Evolutionary conservation across 1,140 invertebrate species (phyloP).

Genomic region (Pseudomyrmex pallidus): DNA sequence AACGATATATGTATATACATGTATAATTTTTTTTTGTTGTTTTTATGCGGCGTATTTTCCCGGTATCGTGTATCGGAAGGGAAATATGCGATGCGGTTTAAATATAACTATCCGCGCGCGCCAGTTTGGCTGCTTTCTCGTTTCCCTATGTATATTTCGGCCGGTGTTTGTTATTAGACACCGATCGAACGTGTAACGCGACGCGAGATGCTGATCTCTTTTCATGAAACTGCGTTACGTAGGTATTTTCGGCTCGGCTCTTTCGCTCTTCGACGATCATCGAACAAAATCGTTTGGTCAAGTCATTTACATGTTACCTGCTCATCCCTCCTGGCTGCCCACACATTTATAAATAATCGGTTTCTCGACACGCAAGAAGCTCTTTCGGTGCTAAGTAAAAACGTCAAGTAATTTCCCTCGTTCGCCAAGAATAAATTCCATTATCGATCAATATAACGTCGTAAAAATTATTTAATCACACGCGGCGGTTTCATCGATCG

Average conservation of each 20-base stretch:
- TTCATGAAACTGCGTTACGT: conserved; percentile 6
- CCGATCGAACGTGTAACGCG: conserved; percentile 24
- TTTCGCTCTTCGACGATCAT: no score
- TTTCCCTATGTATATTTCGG: neutral
- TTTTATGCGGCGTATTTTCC: neutral
- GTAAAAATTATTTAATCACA: no score
- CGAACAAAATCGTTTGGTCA: neutral
- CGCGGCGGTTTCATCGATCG: conserved; percentile 12
- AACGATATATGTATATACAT: neutral
- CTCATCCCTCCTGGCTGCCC: neutral
- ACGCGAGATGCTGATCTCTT: conserved; percentile 11
- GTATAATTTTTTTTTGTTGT: conserved; percentile 12
- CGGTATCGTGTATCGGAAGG: conserved; percentile 1
- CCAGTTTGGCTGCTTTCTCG: conserved; percentile 1
- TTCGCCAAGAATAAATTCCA: no score
- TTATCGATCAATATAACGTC: no score
- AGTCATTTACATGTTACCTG: neutral
- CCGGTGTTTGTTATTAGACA: conserved; percentile 22
- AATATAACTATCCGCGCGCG: conserved; percentile 2
- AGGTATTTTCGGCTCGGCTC: neutral
- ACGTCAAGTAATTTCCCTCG: conserved; percentile 2
- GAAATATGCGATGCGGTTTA: conserved; percentile 6
- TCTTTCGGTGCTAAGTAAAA: neutral
- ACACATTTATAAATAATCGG: neutral
- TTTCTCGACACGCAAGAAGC: no score